Percentiles rank a stretch among this genome's conserved stretches.
phyloP scores from a whole-genome alignment of 2,797 vertebrate species.

The Pantherophis alleghaniensis region DNA sequence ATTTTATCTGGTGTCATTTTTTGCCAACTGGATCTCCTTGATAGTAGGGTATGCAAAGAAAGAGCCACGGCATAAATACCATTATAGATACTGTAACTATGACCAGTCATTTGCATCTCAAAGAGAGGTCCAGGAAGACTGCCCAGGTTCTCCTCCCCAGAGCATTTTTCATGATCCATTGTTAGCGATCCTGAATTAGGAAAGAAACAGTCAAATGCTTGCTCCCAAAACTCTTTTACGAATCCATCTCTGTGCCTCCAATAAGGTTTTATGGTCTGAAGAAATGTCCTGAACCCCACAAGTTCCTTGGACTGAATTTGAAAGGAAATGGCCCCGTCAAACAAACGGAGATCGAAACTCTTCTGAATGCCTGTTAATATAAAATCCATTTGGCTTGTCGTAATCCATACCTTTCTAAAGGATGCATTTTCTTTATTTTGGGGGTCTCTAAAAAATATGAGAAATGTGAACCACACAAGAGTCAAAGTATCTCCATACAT shows the following conservation, averaged over 20 bases:
- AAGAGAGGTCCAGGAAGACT: background rate
- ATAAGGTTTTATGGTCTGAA: background rate
- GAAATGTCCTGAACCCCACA: background rate
- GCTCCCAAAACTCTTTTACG: background rate
- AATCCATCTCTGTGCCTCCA: background rate
- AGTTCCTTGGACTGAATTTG: background rate
- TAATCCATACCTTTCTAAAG: slow-evolving; percentile 8
- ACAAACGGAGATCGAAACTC: background rate
- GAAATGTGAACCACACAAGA: background rate
- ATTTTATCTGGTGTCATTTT: background rate
- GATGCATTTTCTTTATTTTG: background rate
- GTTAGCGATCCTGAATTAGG: background rate
- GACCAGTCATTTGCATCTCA: background rate
- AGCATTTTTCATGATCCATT: background rate
- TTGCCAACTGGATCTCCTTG: background rate
- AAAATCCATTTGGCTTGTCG: background rate
- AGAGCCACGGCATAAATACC: background rate
- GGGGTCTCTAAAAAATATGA: background rate
- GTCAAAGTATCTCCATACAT: background rate
- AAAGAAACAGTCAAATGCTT: background rate
- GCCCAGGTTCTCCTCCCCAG: background rate
- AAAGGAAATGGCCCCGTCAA: background rate
- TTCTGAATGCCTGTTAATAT: background rate
- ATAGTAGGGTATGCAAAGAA: background rate
- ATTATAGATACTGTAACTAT: background rate